Base-by-base conservation (phyloP, 2,888 invertebrate genomes). In the Ophioninae sp. region DNA sequence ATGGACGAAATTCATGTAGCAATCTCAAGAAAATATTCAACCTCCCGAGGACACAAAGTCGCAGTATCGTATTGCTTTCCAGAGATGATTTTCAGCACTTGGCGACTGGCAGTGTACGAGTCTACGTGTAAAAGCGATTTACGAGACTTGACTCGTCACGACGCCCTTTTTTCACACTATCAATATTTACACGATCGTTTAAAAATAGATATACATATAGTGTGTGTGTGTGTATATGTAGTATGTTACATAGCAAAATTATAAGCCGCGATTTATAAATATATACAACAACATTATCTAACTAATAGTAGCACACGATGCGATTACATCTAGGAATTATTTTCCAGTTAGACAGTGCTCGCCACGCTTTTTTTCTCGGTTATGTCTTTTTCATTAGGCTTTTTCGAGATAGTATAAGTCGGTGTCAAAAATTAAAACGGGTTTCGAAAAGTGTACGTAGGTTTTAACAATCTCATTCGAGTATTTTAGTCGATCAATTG, bases 1-100 rank as follows among this genome's bases (percentile, higher is more conserved):
- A 89, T 92, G 91, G 91, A 92, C 91, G 92, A 91, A 91, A 91
- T 91, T 81, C 62, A 81, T 57, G 62, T 79, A 79, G 79, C 79
- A 78, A 50, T 81, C 56, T 79, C 72, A 56, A 79, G 70, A 76
- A 84, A 78, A 68, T 50, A 50, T 44, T 30, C n/a, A 21, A 57
- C 56, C 65, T 37, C 70, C 64, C 30, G 78, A 44, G 44, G 70
- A 57, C 75, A 81, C 39, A 61, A 72, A 76, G 67, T 84, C 72
- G 76, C 67, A 64, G 50, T 61, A 10, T 64, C 64, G 37, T 44
- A 50, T 72, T 59, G 37, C 62, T 37, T 44, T 44, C 23, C 21
- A 41, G 20, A n/a, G 21, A 30, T 50, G 23, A 21, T 72, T 57
- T 64, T 64, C 23, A 23, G 17, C 44, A 21, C n/a, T 37, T 23